These are phyloP conservation scores for Megalopta genalis DNA, from an alignment of 1,140 invertebrate genomes.

Conservation along the genomic window DNA sequence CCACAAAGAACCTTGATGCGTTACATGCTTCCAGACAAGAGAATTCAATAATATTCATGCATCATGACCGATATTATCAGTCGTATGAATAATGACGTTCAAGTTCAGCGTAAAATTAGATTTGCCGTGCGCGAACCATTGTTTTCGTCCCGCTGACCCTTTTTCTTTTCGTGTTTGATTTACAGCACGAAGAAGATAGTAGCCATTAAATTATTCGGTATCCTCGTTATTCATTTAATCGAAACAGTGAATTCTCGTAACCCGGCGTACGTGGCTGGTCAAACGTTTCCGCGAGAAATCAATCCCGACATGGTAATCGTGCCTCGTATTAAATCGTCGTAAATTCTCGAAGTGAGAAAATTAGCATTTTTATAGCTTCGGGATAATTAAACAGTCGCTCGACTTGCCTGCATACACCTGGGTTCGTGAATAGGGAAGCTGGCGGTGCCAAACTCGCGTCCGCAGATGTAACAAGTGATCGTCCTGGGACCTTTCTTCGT, in stretches of 20 bases:
- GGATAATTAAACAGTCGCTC: not conserved
- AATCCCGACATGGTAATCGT: too few relatives aligned
- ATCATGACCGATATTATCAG: not conserved
- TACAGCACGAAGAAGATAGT: not conserved
- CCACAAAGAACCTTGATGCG: slow-evolving; percentile 52
- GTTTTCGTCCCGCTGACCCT: not conserved
- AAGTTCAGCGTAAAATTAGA: slow-evolving; percentile 32
- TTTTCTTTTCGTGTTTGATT: not conserved
- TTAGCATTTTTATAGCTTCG: too few relatives aligned
- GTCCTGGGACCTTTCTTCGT: slow-evolving; percentile 76
- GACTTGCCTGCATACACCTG: slow-evolving; percentile 88
- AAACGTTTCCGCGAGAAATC: too few relatives aligned
- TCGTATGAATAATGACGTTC: slow-evolving; percentile 30
- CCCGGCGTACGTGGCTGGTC: not conserved
- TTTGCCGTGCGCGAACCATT: not conserved
- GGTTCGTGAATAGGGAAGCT: slow-evolving; percentile 90
- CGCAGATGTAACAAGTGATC: slow-evolving; percentile 88
- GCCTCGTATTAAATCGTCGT: too few relatives aligned
- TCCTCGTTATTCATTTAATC: not conserved
- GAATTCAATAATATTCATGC: slow-evolving; percentile 40
- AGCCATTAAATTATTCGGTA: too few relatives aligned
- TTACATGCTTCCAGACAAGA: slow-evolving; percentile 30
- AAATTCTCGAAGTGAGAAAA: too few relatives aligned
- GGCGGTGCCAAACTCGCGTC: slow-evolving; percentile 88
- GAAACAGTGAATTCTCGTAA: not conserved